phyloP scores from a whole-genome alignment of 2,888 invertebrate genomes.

The Caradrina kadenii region DNA sequence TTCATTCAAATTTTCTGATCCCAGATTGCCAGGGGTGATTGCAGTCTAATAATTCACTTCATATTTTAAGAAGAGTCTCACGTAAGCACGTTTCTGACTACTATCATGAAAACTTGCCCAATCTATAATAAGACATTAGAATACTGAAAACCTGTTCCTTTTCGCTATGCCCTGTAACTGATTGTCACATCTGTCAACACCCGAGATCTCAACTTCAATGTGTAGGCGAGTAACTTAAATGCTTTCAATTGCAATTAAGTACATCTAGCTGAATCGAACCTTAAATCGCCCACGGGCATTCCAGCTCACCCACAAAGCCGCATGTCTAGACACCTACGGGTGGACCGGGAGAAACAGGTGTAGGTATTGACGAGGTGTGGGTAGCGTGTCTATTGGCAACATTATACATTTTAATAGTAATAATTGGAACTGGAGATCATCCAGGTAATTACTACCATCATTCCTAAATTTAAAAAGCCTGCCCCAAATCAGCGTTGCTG shows the following conservation, averaged over 20 bases:
- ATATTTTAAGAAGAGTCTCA: slow-evolving; percentile 4
- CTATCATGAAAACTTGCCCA: neutral
- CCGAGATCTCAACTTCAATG: slow-evolving; percentile 40
- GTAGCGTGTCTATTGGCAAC: slow-evolving; percentile 31
- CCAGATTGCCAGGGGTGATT: slow-evolving; percentile 75
- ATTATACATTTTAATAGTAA: slow-evolving; percentile 9
- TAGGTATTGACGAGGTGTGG: slow-evolving; percentile 38
- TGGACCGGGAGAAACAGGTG: slow-evolving; percentile 56
- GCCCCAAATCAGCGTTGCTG: neutral
- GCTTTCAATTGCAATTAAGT: slow-evolving; percentile 58
- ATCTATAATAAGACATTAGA: slow-evolving; percentile 1
- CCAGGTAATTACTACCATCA: neutral
- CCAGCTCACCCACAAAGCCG: slow-evolving; percentile 58
- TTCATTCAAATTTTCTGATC: slow-evolving; percentile 78
- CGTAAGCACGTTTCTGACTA: neutral
- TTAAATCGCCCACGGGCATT: slow-evolving; percentile 62
- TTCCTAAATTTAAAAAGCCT: neutral
- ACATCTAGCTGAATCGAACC: slow-evolving; percentile 49
- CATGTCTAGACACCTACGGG: slow-evolving; percentile 50
- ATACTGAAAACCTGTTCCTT: slow-evolving; percentile 30
- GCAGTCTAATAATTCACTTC: slow-evolving; percentile 57
- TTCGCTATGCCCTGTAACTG: slow-evolving; percentile 17
- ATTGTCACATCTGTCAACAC: slow-evolving; percentile 14
- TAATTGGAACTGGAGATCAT: neutral
- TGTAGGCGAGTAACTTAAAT: slow-evolving; percentile 54